Evolutionary conservation across 2,113 vertebrate species (phyloP).

Genomic region (Thinocorus orbignyianus): DNA sequence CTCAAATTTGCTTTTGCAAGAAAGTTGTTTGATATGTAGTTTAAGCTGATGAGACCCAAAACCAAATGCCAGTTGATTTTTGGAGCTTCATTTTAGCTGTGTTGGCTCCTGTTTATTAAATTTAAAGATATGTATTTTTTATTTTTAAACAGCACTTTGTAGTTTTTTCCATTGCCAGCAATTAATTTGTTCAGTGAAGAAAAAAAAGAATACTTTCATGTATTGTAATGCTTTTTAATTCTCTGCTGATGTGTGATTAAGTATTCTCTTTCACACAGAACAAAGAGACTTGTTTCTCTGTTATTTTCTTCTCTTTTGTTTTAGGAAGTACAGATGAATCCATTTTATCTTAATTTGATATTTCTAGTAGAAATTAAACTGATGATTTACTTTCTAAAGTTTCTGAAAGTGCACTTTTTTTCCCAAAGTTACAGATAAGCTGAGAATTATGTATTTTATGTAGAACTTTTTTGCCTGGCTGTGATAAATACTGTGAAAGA

Average conservation of each 20-base stretch:
- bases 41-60: neutral
- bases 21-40: neutral
- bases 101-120: conserved; percentile 49
- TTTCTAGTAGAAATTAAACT: conserved; percentile 55
- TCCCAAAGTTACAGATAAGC: neutral
- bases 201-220: conserved; percentile 65
- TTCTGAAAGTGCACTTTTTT: neutral
- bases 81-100: neutral
- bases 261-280: conserved; percentile 69
- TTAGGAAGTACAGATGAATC: conserved; percentile 54
- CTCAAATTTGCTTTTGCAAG: neutral
- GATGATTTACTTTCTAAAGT: conserved; percentile 38
- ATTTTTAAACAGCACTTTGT: conserved; percentile 62
- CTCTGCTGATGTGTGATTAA: conserved; percentile 67
- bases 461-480: neutral
- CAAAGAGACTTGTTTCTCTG: conserved; percentile 60
- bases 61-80: neutral
- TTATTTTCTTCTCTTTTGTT: conserved; percentile 55
- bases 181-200: conserved; percentile 63
- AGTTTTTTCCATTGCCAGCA: conserved; percentile 49
- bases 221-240: conserved; percentile 61
- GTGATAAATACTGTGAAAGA: neutral
- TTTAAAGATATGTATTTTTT: conserved; percentile 34
- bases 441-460: neutral
- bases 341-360: conserved; percentile 68